A percentile compares a stretch with the other conserved stretches of the same genome.
Evolutionary conservation across 2,888 invertebrate genomes (phyloP).

Genomic region (Philaethria dido): DNA sequence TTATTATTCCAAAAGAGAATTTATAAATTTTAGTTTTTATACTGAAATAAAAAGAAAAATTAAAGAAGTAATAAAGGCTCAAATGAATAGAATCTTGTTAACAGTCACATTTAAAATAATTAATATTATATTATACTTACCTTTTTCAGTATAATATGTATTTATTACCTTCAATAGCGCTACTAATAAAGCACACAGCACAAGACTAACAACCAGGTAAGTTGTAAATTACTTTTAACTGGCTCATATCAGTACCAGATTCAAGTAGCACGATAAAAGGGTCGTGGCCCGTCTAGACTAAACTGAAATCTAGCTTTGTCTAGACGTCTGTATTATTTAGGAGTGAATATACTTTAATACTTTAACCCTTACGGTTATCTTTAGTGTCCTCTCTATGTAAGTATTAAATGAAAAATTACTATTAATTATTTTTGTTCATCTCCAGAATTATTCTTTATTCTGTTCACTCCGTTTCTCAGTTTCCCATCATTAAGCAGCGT

Average conservation of each 20-base stretch:
- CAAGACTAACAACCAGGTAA: not conserved
- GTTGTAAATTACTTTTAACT: constrained; percentile 29
- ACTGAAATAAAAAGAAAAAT: not conserved
- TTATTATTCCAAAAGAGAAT: not conserved
- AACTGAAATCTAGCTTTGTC: constrained; percentile 61
- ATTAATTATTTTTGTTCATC: no score
- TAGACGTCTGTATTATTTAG: constrained; percentile 66
- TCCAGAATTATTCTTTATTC: no score
- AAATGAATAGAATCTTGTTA: not conserved
- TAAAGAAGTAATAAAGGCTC: not conserved
- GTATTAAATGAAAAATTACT: not conserved
- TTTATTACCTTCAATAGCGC: not conserved
- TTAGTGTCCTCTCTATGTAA: not conserved
- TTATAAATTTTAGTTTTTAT: no score
- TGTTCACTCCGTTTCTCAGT: no score
- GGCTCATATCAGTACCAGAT: constrained; percentile 32
- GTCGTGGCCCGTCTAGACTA: constrained; percentile 77
- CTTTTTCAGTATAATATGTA: not conserved
- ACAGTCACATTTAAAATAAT: not conserved
- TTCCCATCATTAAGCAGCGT: no score
- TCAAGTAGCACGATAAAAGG: constrained; percentile 51
- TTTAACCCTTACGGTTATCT: constrained; percentile 29
- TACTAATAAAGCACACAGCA: not conserved
- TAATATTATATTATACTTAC: not conserved
- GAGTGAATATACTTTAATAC: constrained; percentile 44